A percentile compares a stretch with the other conserved stretches of the same genome.
phyloP scores from a whole-genome alignment of 2,888 invertebrate species.

The Oscheius myriophilus region DNA sequence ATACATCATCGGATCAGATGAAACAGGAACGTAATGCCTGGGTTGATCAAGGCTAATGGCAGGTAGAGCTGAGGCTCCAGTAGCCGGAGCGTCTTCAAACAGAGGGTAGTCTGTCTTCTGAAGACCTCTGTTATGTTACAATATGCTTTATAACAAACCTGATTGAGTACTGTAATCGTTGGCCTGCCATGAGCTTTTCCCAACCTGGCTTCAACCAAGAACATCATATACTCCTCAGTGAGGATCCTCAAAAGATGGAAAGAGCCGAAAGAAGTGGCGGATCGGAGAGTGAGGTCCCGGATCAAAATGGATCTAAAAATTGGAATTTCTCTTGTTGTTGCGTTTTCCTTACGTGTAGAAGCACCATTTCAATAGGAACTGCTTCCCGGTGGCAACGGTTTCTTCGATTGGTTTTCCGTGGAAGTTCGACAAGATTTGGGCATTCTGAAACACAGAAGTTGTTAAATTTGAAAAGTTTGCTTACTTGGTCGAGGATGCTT shows the following conservation, averaged over 20 bases:
- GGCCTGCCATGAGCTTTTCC: constrained; percentile 39
- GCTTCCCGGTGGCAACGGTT: constrained; percentile 85
- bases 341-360: constrained; percentile 89
- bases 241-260: constrained; percentile 96
- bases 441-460: no score
- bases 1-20: constrained; percentile 15
- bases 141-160: no score
- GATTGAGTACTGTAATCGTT: constrained; percentile 31
- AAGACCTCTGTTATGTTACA: not conserved
- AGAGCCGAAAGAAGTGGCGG: constrained; percentile 97
- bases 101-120: constrained; percentile 28
- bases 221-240: constrained; percentile 99
- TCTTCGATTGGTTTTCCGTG: constrained; percentile 76
- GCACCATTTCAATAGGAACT: constrained; percentile 97
- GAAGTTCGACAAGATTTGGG: constrained; percentile 83
- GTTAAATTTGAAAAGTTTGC: no score
- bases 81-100: constrained; percentile 15
- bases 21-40: no score
- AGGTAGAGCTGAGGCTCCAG: constrained; percentile 12
- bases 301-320: constrained; percentile 89
- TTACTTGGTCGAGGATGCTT: constrained; percentile 87
- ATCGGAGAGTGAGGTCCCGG: constrained; percentile 90
- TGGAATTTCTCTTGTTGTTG: no score
- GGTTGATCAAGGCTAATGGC: constrained; percentile 16
- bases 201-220: constrained; percentile 82